Evolutionary conservation across 2,797 vertebrate genomes (phyloP).

Genomic region (Sebastes itinus): DNA sequence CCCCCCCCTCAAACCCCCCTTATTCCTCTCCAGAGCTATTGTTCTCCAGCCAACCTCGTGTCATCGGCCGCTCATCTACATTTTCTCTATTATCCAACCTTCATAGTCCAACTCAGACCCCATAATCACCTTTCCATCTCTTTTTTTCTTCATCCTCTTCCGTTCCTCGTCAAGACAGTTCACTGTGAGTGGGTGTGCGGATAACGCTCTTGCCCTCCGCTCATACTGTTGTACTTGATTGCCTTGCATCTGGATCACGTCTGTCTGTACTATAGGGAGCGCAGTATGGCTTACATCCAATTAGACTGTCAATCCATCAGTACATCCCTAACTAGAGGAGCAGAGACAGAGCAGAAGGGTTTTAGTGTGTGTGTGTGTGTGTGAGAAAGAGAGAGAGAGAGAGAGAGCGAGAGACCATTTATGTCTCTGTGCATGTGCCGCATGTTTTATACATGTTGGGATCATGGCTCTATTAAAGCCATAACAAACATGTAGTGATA

Average conservation of each 20-base stretch:
- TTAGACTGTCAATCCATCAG: slow-evolving; percentile 62
- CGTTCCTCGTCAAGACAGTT: slow-evolving; percentile 35
- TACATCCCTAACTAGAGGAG: slow-evolving; percentile 13
- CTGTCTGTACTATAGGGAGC: slow-evolving; percentile 20
- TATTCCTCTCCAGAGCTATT: neutral
- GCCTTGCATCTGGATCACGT: slow-evolving; percentile 45
- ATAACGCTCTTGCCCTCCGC: slow-evolving; percentile 33
- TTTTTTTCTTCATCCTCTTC: slow-evolving; percentile 34
- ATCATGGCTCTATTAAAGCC: slow-evolving; percentile 67
- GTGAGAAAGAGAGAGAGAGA: neutral
- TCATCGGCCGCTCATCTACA: slow-evolving; percentile 36
- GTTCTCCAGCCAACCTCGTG: slow-evolving; percentile 17
- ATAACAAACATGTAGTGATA: slow-evolving; percentile 54
- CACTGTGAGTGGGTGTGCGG: slow-evolving; percentile 46
- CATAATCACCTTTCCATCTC: slow-evolving; percentile 47
- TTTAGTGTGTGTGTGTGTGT: neutral
- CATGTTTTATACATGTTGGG: slow-evolving; percentile 6
- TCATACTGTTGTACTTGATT: slow-evolving; percentile 51
- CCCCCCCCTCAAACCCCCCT: accelerated
- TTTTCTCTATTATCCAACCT: slow-evolving; percentile 30
- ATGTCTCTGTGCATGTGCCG: neutral
- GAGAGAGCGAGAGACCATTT: neutral
- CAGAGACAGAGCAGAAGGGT: neutral
- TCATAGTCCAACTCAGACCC: slow-evolving; percentile 25
- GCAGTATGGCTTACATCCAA: slow-evolving; percentile 49